Evolutionary conservation across 2,113 vertebrate species (phyloP).

Genomic region (Syrmaticus mikado): DNA sequence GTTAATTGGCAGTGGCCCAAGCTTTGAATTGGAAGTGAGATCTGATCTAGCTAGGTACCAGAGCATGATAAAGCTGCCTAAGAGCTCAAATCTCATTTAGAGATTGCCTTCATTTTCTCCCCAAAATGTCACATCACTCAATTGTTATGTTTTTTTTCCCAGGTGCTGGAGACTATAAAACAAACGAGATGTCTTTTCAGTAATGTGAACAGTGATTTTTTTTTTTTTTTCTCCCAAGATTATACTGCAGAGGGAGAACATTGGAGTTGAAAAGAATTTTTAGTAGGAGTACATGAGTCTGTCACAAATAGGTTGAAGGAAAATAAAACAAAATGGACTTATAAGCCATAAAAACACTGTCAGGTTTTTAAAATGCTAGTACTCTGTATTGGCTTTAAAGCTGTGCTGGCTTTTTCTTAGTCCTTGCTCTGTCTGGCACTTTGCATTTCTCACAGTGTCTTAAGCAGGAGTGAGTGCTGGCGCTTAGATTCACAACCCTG

Average conservation of each 20-base stretch:
- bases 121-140: constrained; percentile 61
- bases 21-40: constrained; percentile 41
- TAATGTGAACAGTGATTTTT: constrained; percentile 67
- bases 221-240: constrained; percentile 8
- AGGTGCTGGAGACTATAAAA: constrained; percentile 67
- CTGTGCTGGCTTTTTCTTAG: background rate
- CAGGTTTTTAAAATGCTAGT: constrained; percentile 39
- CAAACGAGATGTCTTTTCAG: constrained; percentile 23
- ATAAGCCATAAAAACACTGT: constrained; percentile 10
- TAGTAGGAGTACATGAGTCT: constrained; percentile 59
- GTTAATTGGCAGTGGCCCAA: constrained; percentile 26
- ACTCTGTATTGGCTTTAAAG: constrained; percentile 12
- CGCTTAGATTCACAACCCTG: background rate
- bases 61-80: constrained; percentile 52
- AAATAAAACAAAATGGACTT: constrained; percentile 70
- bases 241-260: constrained; percentile 49
- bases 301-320: constrained; percentile 59
- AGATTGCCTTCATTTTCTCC: constrained; percentile 65
- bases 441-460: background rate
- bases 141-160: constrained; percentile 48
- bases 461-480: background rate
- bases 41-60: constrained; percentile 53
- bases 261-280: constrained; percentile 68
- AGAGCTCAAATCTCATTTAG: constrained; percentile 71
- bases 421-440: background rate